Evolutionary conservation across 2,797 vertebrate species (phyloP), one percentile per base, ranked within the genome.

Genomic region (Menidia menidia): DNA sequence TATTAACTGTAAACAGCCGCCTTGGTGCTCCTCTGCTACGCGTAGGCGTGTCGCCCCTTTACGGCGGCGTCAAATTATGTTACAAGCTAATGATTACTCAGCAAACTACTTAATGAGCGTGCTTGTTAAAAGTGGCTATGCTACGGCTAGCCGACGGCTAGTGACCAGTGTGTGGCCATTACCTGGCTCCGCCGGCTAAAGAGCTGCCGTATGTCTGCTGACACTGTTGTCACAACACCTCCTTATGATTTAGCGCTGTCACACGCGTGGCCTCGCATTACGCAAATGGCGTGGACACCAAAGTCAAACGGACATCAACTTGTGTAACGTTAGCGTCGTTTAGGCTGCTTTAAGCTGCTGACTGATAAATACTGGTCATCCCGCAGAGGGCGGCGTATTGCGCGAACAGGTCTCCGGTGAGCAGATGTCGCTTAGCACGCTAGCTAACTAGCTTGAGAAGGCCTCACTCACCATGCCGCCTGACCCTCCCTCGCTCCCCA

Each of bases 381-480:
- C 18, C 30, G 35, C 44, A 39, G 53, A 44, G 56, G 73, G 60
- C 64, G 73, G 43, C 45, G 78, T 73, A 62, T 52, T 64, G 47
- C 64, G 82, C 77, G 75, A 83, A 76, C 76, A 73, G 73, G 73
- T 83, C 69, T 81, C 56, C 51, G 7, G 16, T 14, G 58, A 75
- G 64, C 60, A 33, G 42, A 58, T 60, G 57, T 51, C 35, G 57
- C 47, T 73, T 74, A 82, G 85, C 78, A 0, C 61, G 65, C n/a
- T 75, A 75, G 60, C 78, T 68, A 15, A 43, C 60, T 43, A 31
- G 76, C 77, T 78, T 61, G 47, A 69, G 73, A 50, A 93, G 93
- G 93, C 92, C 93, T 85, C 81, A 88, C 94, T 94, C 76, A 95
- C 94, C 94, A 94, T 95, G 91, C 91, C 89, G 92, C 88, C 85